These are phyloP conservation scores for Tetramorium parvispinum DNA, from an alignment of 1,140 invertebrate species.

Conservation along the genomic window DNA sequence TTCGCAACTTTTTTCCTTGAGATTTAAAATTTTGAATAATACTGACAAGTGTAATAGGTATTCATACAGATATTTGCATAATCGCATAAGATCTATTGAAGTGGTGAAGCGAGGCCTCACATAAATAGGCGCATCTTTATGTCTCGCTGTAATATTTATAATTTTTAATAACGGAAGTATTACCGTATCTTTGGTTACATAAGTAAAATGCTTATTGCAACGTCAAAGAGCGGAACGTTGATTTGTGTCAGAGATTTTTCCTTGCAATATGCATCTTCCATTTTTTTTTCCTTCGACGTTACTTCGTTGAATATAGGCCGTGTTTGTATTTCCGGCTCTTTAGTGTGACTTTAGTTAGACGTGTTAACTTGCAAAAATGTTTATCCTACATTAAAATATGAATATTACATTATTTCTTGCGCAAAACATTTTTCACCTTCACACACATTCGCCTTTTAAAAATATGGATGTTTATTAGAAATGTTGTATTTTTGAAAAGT, in stretches of 20 bases:
- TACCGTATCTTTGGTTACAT: not conserved
- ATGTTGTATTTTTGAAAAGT: not conserved
- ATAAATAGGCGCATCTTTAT: constrained; percentile 10
- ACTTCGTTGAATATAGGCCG: not conserved
- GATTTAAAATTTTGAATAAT: constrained; percentile 6
- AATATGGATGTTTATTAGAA: not conserved
- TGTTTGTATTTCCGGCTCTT: not conserved
- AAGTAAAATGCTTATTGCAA: not conserved
- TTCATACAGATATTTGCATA: not conserved
- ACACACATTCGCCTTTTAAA: not conserved
- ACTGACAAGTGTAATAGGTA: not conserved
- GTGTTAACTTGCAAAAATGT: not conserved
- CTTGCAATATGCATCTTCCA: not conserved
- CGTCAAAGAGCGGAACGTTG: not conserved
- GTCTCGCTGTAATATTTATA: not conserved
- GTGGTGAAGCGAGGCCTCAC: not conserved
- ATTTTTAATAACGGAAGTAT: constrained; percentile 27
- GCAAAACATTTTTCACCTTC: not conserved
- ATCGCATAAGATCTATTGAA: not conserved
- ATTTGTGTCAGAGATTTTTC: constrained; percentile 18
- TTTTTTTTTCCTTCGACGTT: not conserved
- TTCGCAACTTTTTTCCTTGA: not conserved
- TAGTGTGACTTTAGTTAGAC: not conserved
- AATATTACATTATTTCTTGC: not conserved
- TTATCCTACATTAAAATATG: constrained; percentile 1